phyloP scores from a whole-genome alignment of 2,113 vertebrate genomes.

The Salvelinus sp. region DNA sequence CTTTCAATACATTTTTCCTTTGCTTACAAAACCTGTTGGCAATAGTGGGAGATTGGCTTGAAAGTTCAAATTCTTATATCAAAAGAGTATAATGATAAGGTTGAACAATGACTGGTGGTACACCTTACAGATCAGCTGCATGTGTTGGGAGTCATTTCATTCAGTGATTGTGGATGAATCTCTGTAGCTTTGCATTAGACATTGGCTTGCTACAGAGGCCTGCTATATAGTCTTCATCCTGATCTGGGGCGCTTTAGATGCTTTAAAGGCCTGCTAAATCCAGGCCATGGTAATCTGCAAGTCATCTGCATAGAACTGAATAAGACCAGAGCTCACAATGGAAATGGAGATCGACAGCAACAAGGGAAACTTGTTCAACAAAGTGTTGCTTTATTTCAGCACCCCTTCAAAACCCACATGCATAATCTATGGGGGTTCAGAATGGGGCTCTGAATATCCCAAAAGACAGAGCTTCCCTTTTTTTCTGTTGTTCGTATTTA shows the following conservation, averaged over 20 bases:
- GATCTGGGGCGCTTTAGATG: not conserved
- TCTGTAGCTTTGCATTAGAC: constrained; percentile 37
- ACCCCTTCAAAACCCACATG: constrained; percentile 74
- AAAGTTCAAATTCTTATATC: too few species aligned
- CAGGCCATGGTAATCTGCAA: constrained; percentile 59
- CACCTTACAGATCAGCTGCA: constrained; percentile 47
- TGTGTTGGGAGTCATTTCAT: constrained; percentile 9
- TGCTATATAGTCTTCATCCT: too few species aligned
- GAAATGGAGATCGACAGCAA: constrained; percentile 64
- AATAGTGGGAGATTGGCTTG: too few species aligned
- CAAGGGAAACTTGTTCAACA: constrained; percentile 77
- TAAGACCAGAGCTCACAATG: constrained; percentile 68
- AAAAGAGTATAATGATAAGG: too few species aligned
- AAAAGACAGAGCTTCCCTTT: constrained; percentile 63
- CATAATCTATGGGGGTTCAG: constrained; percentile 70
- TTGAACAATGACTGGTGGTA: too few species aligned
- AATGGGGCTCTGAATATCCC: constrained; percentile 68
- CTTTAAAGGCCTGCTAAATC: constrained; percentile 54
- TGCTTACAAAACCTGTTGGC: too few species aligned
- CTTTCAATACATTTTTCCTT: not conserved
- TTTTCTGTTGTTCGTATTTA: constrained; percentile 68
- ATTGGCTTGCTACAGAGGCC: too few species aligned
- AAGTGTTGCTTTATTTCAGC: constrained; percentile 74
- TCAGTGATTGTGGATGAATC: constrained; percentile 52
- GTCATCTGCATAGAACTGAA: constrained; percentile 71